Evolutionary conservation across 2,888 invertebrate species (phyloP), one percentile per base, ranked within the genome.

Genomic region (Loripinus fragilis): DNA sequence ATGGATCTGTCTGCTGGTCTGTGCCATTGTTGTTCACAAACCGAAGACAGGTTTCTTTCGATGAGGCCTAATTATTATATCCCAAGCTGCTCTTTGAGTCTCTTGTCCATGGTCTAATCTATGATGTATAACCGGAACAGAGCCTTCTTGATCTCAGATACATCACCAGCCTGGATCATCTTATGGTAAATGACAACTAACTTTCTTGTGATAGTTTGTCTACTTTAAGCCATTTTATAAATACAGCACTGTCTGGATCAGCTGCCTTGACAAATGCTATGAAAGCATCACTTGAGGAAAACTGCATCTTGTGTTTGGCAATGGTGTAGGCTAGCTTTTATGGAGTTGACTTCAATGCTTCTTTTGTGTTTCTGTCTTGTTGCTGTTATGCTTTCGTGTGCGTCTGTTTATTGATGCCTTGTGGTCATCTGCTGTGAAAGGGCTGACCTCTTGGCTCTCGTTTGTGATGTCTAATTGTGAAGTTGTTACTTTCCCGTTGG

Each of bases 261-360:
- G 52, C 52, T 52, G 52, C 52, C n/a, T 52, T 52, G 52, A n/a
- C 52, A 28, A 52, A 52, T 28, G 23, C 52, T 25, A 52, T 15
- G 52, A 52, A 52, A 5, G 25, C 25, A 25, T 52, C 52, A 52
- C 52, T 25, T 23, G 52, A 12, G 23, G 52, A 52, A n/a, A 52
- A 52, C 5, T 23, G 52, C 52, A 23, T 52, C 52, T 52, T 50
- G 50, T 50, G 50, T 50, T 50, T 52, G 52, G 52, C 52, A n/a
- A 52, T 25, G 23, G 25, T 52, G 52, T 52, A 52, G 52, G 52
- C 52, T 52, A 52, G 52, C 52, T 52, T 52, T 23, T 52, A 52
- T 52, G 52, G 52, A 52, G 52, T 28, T 52, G 52, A 25, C 23
- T 52, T 5, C n/a, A n/a, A n/a, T n/a, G n/a, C n/a, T n/a, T n/a